These are phyloP conservation scores for Acanthopagrus latus DNA, from an alignment of 2,797 vertebrate species.

Conservation along the genomic window DNA sequence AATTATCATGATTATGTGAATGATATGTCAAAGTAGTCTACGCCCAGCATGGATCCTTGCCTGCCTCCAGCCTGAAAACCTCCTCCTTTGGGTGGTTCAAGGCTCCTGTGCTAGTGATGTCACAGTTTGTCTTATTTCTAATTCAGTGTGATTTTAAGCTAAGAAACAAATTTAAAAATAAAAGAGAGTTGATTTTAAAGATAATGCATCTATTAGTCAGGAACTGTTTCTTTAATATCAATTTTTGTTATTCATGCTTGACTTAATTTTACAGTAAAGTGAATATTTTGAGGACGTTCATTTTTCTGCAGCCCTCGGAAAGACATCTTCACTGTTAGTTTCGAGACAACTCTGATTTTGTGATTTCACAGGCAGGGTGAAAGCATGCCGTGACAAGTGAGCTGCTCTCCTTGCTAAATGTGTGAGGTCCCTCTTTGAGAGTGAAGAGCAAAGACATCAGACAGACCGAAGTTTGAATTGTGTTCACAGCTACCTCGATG, in stretches of 20 bases:
- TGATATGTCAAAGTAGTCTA: too few species aligned
- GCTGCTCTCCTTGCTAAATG: neutral
- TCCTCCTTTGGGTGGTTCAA: too few species aligned
- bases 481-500: conserved; percentile 24
- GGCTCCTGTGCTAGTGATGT: too few species aligned
- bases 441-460: neutral
- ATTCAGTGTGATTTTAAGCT: too few species aligned
- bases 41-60: too few species aligned
- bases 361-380: neutral
- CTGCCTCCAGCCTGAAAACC: too few species aligned
- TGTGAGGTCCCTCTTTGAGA: neutral
- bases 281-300: too few species aligned
- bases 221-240: neutral
- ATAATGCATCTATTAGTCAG: too few species aligned
- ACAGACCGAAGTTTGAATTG: neutral
- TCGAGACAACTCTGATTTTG: neutral
- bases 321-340: neutral
- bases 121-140: too few species aligned
- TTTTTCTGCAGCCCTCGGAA: neutral
- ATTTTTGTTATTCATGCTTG: neutral
- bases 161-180: too few species aligned
- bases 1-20: too few species aligned
- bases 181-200: too few species aligned
- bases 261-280: neutral
- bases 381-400: neutral